Evolutionary conservation across 2,888 invertebrate species (phyloP), one percentile per base, ranked within the genome.

Genomic region (Mythimna ferrago): DNA sequence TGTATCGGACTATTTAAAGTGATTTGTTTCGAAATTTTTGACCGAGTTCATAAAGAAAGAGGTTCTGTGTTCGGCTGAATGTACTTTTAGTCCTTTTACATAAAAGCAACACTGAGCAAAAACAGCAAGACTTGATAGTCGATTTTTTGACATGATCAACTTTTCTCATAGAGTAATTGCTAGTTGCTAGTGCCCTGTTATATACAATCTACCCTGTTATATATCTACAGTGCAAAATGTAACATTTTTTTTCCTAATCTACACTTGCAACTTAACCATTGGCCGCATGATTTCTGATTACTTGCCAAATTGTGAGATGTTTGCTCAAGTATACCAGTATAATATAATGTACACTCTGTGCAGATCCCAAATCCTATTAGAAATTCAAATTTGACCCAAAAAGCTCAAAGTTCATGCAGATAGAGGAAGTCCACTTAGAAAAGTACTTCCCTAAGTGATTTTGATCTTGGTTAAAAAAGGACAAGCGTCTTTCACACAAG

Each of bases 301-400:
- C 16, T 10, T 19, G 2, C 6, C 14, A 6, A 38, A 6, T 14
- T 26, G 38, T 19, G n/a, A n/a, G n/a, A 53, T 35, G 4, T 19
- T 53, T 21, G 5, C 19, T 76, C 7, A 11, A 75, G 14, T 41
- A 74, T 14, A 41, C 19, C 9, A 19, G 26, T n/a, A 38, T 58
- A 38, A n/a, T 26, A 73, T 26, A 35, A 44, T 64, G 38, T 21
- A 19, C 56, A 56, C 10, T 38, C 38, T 48, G 26, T 76, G n/a
- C n/a, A 38, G 21, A 48, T 38, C 6, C 48, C 32, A 64, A 53
- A 60, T 41, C 35, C 41, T 32, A 80, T 73, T 76, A 26, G 41
- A 64, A 80, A 80, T 73, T 76, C 41, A 73, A 80, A 80, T 73
- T 80, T 66, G 63, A 82, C 66, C 69, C 53, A 48, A 48, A 64